Evolutionary conservation across 2,797 vertebrate species (phyloP), one percentile per base, ranked within the genome.

Genomic region (Neosilurus hyrtlii): DNA sequence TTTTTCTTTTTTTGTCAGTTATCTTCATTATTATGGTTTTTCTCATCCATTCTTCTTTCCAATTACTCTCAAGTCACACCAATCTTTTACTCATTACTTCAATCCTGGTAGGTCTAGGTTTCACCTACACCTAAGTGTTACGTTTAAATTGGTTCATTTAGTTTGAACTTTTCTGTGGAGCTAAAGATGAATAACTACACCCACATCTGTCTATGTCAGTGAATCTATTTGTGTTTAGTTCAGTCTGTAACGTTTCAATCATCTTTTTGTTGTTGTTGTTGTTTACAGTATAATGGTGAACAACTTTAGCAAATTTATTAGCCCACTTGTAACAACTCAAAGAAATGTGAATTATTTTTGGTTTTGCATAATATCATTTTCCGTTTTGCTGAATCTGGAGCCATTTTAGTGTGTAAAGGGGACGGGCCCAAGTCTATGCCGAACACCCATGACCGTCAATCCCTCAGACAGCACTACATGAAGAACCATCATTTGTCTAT

Each of bases 101-200:
- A n/a, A 5, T 20, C 14, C 56, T 26, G 37, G 16, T 80, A 3
- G 24, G 66, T 59, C 1, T 80, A 43, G 3, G 18, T 43, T 56
- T 59, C 57, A 30, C 11, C 77, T 67, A 24, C 78, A 61, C 74
- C 12, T 8, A 61, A 61, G 30, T 76, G 20, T 49, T 62, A 8
- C 20, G 37, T 62, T n/a, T 43, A 24, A 76, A 76, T 76, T 76
- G 3, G 12, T 35, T 76, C 30, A 76, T n/a, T 76, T 43, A n/a
- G n/a, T 4, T 11, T 4, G 3, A 37, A 75, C 56, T 37, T 37
- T 35, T 37, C 30, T 43, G 57, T 43, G 56, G 24, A 24, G n/a
- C n/a, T 10, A 37, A 68, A 22, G 9, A 22, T 68, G 18, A 43
- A 1, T 22, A n/a, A 56, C 24, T 15, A 30, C 3, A 56, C 9